These are phyloP conservation scores for Ashinkailepas kermadecensis DNA, from an alignment of 2,888 invertebrate genomes.

Conservation along the genomic window DNA sequence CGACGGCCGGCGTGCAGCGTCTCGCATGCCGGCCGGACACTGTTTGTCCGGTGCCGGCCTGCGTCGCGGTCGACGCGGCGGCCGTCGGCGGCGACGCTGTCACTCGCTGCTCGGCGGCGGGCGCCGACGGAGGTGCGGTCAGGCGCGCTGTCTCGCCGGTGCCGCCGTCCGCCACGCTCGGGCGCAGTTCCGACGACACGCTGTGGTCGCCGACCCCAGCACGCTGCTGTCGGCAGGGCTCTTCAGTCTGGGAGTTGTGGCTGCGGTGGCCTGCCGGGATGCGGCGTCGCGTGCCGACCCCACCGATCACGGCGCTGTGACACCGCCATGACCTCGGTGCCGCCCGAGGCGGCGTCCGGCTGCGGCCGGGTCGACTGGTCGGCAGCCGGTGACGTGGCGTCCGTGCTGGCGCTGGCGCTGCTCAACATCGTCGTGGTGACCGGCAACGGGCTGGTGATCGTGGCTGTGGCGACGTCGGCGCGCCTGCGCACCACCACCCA, in stretches of 20 bases:
- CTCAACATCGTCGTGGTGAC: conserved; percentile 83
- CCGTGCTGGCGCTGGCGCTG: conserved; percentile 66
- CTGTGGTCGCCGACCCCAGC: no score
- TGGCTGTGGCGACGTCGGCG: conserved; percentile 83
- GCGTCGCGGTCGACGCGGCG: not conserved
- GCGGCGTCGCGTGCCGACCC: no score
- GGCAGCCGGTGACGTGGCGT: conserved; percentile 47
- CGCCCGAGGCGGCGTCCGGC: not conserved
- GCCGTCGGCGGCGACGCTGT: not conserved
- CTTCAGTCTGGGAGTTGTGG: no score
- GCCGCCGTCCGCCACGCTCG: no score
- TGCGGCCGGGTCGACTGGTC: conserved; percentile 2
- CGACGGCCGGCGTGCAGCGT: not conserved
- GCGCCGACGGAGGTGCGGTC: not conserved
- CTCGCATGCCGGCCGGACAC: not conserved
- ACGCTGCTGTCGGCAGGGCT: no score
- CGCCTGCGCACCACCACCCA: conserved; percentile 85
- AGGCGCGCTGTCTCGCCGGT: no score
- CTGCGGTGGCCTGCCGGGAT: no score
- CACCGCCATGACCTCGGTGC: not conserved
- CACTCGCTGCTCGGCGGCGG: not conserved
- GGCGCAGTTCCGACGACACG: no score
- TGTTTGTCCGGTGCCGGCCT: not conserved
- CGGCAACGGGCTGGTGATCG: conserved; percentile 89
- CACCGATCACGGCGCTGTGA: not conserved